Base-by-base conservation (phyloP, 2,797 vertebrate genomes). In the Hipposideros larvatus region DNA sequence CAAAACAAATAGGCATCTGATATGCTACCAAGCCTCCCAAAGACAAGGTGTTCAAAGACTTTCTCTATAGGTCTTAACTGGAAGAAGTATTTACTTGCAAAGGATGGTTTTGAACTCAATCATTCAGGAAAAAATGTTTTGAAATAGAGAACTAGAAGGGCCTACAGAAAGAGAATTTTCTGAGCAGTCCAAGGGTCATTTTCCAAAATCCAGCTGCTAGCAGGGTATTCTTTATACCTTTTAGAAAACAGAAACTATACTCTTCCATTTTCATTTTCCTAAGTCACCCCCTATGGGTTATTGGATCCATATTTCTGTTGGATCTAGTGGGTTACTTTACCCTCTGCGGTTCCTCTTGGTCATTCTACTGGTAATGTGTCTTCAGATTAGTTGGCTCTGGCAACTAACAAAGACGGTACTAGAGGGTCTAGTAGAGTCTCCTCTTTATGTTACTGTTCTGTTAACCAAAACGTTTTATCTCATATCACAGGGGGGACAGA, bases 121-220 rank as follows among this genome's bases (percentile, higher is more conserved):
- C 31, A 31, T 84, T 8, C 14, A 75, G 43, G 75, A 63, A 63
- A 21, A 90, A 41, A 73, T 37, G 6, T 61, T 71, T 34, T 74
- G 10, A 55, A 94, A 22, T 57, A 68, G 10, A 71, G 57, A 63
- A 34, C 21, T 55, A 85, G 1, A 53, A 53, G 24, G 68, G 21
- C n/a, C 41, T 24, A 66, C 5, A 82, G 41, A 31, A 24, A 85
- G 7, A 74, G 22, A 22, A 71, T 26, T 48, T 48, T 14, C 13
- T 61, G 65, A 24, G 43, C 55, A 13, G 21, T 51, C 21, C 6
- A 16, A 80, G 55, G 7, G 41, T 63, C 55, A 63, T 48, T 91
- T 87, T 83, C n/a, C 41, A 75, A 84, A 97, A 78, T 91, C 16
- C 63, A 65, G 79, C 19, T 83, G n/a, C 51, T 18, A 37, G 3